These are phyloP conservation scores for Ischnus inquisitorius DNA, from an alignment of 2,888 invertebrate species.

Conservation along the genomic window DNA sequence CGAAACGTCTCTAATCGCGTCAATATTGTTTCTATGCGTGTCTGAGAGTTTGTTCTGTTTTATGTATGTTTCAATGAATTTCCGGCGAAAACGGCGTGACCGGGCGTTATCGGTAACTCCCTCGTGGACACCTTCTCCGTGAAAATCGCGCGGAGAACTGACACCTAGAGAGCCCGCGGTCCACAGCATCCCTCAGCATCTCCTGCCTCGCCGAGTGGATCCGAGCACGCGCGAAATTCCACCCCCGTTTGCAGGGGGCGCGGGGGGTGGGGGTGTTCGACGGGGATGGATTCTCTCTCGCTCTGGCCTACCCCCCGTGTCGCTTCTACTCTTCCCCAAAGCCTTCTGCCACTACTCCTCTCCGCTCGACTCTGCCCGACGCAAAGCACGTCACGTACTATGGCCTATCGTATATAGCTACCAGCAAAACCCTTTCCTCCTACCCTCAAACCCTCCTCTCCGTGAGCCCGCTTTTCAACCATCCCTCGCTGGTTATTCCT, in stretches of 20 bases:
- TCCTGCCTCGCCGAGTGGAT: slow-evolving; percentile 75
- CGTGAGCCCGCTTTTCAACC: slow-evolving; percentile 36
- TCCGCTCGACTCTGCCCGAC: slow-evolving; percentile 37
- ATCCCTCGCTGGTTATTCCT: slow-evolving; percentile 46
- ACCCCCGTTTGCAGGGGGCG: slow-evolving; percentile 73
- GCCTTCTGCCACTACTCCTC: slow-evolving; percentile 19
- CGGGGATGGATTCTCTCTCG: slow-evolving; percentile 54
- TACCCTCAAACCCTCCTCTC: slow-evolving; percentile 22
- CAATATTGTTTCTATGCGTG: neutral
- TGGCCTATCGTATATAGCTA: slow-evolving; percentile 38
- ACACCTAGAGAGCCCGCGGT: slow-evolving; percentile 81
- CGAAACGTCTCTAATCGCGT: neutral
- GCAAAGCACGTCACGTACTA: slow-evolving; percentile 35
- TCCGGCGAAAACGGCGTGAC: slow-evolving; percentile 30
- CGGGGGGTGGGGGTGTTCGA: slow-evolving; percentile 21
- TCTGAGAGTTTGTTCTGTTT: neutral
- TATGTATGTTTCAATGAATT: neutral
- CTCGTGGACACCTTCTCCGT: slow-evolving; percentile 79
- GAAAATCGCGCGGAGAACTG: slow-evolving; percentile 84
- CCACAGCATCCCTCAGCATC: slow-evolving; percentile 83
- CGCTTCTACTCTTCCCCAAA: slow-evolving; percentile 22
- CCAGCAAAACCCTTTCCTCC: slow-evolving; percentile 30
- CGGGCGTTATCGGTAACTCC: slow-evolving; percentile 31
- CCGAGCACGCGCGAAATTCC: slow-evolving; percentile 83
- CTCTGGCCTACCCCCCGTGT: slow-evolving; percentile 32